phyloP scores from a whole-genome alignment of 2,113 vertebrate genomes.

The Oceanodroma tethys region DNA sequence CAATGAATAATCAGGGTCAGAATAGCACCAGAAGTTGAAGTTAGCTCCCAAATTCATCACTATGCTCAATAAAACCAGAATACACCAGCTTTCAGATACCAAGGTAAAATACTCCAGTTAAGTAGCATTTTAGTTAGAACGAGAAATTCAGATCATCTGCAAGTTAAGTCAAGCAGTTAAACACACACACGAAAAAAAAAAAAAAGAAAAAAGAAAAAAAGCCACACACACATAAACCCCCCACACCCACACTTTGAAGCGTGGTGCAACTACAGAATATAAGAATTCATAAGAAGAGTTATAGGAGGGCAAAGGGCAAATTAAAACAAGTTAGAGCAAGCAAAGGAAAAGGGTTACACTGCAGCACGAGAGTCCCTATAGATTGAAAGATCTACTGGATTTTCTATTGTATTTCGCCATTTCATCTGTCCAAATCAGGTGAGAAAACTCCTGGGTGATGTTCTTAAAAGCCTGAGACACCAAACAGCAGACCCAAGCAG shows the following conservation, averaged over 20 bases:
- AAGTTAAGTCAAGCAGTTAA: conserved; percentile 14
- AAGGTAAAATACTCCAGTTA: background rate
- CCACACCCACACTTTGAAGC: conserved; percentile 58
- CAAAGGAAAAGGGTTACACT: background rate
- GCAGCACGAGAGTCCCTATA: background rate
- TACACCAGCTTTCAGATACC: background rate
- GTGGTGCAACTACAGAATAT: background rate
- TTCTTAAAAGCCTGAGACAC: background rate
- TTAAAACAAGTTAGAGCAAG: conserved; percentile 43
- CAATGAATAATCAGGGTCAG: background rate
- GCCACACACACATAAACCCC: conserved; percentile 27
- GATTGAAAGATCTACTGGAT: background rate
- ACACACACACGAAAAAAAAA: background rate
- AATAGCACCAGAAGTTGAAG: background rate
- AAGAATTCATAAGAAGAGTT: conserved; percentile 50
- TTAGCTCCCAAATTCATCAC: background rate
- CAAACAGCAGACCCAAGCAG: background rate
- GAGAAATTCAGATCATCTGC: conserved; percentile 21
- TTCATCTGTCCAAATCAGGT: background rate
- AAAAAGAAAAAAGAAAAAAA: too few relatives aligned
- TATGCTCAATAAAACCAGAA: background rate
- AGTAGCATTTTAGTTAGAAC: background rate
- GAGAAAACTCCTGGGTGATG: background rate
- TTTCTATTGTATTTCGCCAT: background rate
- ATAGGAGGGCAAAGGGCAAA: conserved; percentile 59